phyloP scores from a whole-genome alignment of 2,888 invertebrate genomes.

The Scaptodrosophila latifasciaeformis region DNA sequence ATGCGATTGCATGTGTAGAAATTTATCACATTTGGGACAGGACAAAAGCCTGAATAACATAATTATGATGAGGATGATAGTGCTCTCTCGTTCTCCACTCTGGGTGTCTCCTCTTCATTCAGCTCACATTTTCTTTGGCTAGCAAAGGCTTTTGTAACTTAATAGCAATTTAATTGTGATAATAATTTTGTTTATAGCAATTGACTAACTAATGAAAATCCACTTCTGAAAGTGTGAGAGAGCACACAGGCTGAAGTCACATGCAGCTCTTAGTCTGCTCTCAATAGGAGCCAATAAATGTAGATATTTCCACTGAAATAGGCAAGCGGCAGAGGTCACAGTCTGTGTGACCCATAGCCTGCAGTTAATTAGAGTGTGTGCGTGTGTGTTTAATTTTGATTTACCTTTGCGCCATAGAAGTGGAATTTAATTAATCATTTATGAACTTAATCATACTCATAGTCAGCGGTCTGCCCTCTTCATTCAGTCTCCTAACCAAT shows the following conservation, averaged over 20 bases:
- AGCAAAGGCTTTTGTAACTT: conserved; percentile 34
- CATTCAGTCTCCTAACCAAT: too few species aligned
- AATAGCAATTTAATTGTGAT: conserved; percentile 59
- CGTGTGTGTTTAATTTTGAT: not conserved
- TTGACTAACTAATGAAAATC: too few species aligned
- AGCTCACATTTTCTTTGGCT: too few species aligned
- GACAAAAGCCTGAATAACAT: conserved; percentile 47
- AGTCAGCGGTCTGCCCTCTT: conserved; percentile 1
- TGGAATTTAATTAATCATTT: conserved; percentile 30
- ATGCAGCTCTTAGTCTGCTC: too few species aligned
- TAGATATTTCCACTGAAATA: too few species aligned
- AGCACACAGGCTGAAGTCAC: too few species aligned
- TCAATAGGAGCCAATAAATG: too few species aligned
- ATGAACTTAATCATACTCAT: conserved; percentile 7
- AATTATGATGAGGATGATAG: conserved; percentile 43
- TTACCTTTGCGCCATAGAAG: conserved; percentile 2
- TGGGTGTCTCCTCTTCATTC: too few species aligned
- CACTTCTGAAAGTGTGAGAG: not conserved
- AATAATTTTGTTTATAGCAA: conserved; percentile 36
- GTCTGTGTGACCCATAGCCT: not conserved
- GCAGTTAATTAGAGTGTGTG: not conserved
- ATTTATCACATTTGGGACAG: too few species aligned
- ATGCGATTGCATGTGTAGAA: conserved; percentile 7
- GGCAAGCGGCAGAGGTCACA: too few species aligned
- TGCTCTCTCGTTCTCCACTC: too few species aligned